Evolutionary conservation across 2,888 invertebrate species (phyloP), one percentile per base, ranked within the genome.

Genomic region (Orchesella flavescens): DNA sequence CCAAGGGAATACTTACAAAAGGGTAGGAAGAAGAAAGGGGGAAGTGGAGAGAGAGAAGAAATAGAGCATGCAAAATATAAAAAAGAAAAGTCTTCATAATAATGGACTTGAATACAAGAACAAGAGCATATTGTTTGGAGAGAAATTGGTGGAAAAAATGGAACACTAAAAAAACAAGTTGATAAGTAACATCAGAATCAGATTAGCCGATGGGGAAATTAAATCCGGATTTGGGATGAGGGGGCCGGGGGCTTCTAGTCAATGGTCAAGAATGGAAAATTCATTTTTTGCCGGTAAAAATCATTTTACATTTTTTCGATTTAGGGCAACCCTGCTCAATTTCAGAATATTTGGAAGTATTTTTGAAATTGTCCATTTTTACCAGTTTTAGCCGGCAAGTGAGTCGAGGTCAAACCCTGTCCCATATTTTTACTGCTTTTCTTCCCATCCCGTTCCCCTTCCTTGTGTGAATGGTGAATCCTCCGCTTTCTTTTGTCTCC

Each of bases 201-300:
- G 81, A 81, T 81, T 81, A 81, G 81, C 81, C 81, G 55, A 59
- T 61, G 68, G 75, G 75, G 34, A 34, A 34, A 34, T 34, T 34
- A 34, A 34, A 34, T 34, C 7, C 3, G 34, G 34, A n/a, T n/a
- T n/a, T n/a, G n/a, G n/a, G n/a, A n/a, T n/a, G n/a, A n/a, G n/a
- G n/a, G n/a, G n/a, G n/a, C n/a, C n/a, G n/a, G n/a, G n/a, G n/a
- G n/a, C n/a, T n/a, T n/a, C n/a, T n/a, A n/a, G n/a, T n/a, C n/a
- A n/a, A n/a, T n/a, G n/a, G n/a, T n/a, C n/a, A n/a, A 34, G 34
- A 34, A 2, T 34, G 34, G 34, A 34, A 34, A 34, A 34, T 34
- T 34, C n/a, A n/a, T n/a, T n/a, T n/a, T n/a, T n/a, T n/a, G n/a
- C 34, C 34, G 34, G 34, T 34, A 4, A 34, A 34, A 34, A 34